Percentiles rank a stretch among this genome's conserved stretches.
phyloP scores from a whole-genome alignment of 1,140 invertebrate genomes.

The Drosophila nebulosa region DNA sequence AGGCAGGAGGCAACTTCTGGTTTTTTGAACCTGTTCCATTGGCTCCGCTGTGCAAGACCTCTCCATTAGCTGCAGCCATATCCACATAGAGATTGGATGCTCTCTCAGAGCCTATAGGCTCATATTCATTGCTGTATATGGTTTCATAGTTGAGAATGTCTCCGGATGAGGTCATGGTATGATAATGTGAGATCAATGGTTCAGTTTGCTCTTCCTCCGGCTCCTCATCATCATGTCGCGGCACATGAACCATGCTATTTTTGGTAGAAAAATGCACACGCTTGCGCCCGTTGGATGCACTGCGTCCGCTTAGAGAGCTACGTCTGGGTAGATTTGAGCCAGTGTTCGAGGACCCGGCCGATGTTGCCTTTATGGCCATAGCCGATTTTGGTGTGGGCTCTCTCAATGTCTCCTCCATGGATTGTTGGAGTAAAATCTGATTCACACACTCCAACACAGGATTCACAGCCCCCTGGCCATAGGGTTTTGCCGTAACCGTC shows the following conservation, averaged over 20 bases:
- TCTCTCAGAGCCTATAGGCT: conserved; percentile 81
- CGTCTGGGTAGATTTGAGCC: conserved; percentile 29
- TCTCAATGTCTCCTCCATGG: conserved; percentile 66
- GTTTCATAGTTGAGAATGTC: conserved; percentile 77
- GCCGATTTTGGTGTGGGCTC: conserved; percentile 35
- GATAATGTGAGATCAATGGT: conserved; percentile 56
- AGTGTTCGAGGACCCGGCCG: background rate
- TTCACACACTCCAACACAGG: conserved; percentile 88
- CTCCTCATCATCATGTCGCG: conserved; percentile 55
- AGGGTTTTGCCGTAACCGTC: conserved; percentile 73
- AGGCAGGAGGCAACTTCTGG: conserved; percentile 81
- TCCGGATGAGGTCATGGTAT: conserved; percentile 18
- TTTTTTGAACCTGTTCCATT: background rate
- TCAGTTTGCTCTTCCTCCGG: conserved; percentile 29
- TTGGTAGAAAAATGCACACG: conserved; percentile 80
- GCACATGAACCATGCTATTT: conserved; percentile 79
- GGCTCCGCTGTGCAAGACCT: background rate
- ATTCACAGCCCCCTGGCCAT: conserved; percentile 82
- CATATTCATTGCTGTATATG: conserved; percentile 83
- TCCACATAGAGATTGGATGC: conserved; percentile 81
- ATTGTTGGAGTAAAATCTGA: conserved; percentile 78
- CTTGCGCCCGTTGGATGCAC: conserved; percentile 58
- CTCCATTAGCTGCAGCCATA: conserved; percentile 64
- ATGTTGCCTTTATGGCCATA: conserved; percentile 4
- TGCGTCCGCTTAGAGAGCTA: conserved; percentile 54